phyloP scores from a whole-genome alignment of 1,140 invertebrate genomes.

The Zaprionus ornatus region DNA sequence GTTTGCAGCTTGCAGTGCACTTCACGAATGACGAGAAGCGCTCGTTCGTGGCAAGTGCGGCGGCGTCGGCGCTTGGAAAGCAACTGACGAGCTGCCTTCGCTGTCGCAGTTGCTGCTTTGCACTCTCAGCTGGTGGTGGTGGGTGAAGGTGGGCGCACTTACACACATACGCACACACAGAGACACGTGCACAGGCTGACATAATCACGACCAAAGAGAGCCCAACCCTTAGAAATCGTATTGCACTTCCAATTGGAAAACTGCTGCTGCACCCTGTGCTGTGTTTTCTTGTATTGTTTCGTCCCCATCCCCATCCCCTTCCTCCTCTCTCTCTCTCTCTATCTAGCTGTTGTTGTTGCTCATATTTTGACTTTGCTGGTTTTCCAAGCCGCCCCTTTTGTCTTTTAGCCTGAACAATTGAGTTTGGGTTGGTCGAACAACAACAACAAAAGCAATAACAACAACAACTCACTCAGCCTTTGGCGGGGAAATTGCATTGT shows the following conservation, averaged over 20 bases:
- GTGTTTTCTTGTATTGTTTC: constrained; percentile 41
- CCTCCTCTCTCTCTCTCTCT: constrained; percentile 9
- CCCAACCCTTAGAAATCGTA: constrained; percentile 76
- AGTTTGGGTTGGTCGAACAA: constrained; percentile 75
- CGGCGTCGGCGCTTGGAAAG: constrained; percentile 80
- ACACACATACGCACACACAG: constrained; percentile 15
- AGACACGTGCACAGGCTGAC: constrained; percentile 50
- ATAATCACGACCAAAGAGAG: constrained; percentile 69
- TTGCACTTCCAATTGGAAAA: constrained; percentile 76
- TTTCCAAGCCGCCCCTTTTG: constrained; percentile 68
- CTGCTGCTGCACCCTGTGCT: constrained; percentile 69
- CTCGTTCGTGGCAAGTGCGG: constrained; percentile 59
- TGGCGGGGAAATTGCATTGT: constrained; percentile 81
- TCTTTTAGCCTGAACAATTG: constrained; percentile 66
- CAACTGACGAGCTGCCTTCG: constrained; percentile 61
- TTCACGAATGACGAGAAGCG: constrained; percentile 48
- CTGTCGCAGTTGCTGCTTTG: constrained; percentile 26
- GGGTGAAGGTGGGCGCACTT: constrained; percentile 28
- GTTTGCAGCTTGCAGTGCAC: constrained; percentile 48
- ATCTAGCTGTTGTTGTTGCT: constrained; percentile 47
- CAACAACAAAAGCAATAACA: constrained; percentile 50
- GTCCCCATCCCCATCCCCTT: constrained; percentile 49
- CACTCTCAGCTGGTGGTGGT: constrained; percentile 37
- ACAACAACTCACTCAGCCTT: constrained; percentile 44
- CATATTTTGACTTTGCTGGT: constrained; percentile 71